Percentiles rank a stretch among this genome's conserved stretches.
These are phyloP conservation scores for Epinotia bilunana DNA, from an alignment of 2,888 invertebrate genomes.

Conservation along the genomic window DNA sequence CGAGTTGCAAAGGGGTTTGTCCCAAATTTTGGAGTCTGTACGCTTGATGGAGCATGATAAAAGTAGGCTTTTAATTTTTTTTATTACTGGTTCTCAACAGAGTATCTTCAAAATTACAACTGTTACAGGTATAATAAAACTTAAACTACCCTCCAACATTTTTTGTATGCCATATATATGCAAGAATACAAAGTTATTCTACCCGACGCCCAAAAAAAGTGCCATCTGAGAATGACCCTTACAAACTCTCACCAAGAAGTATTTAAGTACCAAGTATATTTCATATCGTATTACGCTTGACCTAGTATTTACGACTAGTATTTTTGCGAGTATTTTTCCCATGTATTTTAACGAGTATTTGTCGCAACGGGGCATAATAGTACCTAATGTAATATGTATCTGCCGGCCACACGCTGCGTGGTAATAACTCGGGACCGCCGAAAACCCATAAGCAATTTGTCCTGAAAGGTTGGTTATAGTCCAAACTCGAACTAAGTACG, in stretches of 20 bases:
- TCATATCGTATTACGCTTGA: neutral
- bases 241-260: neutral
- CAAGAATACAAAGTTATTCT: too few relatives aligned
- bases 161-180: too few relatives aligned
- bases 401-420: conserved; percentile 21
- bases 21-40: too few relatives aligned
- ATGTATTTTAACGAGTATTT: conserved; percentile 18
- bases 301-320: conserved; percentile 14
- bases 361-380: conserved; percentile 14
- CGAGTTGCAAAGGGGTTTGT: too few relatives aligned
- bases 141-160: too few relatives aligned
- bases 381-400: conserved; percentile 26
- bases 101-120: too few relatives aligned
- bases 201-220: too few relatives aligned
- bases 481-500: conserved; percentile 12
- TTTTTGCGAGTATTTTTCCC: conserved; percentile 12
- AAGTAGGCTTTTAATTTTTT: too few relatives aligned
- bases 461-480: conserved; percentile 9
- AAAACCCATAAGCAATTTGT: conserved; percentile 24
- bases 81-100: too few relatives aligned
- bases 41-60: too few relatives aligned
- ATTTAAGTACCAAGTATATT: conserved; percentile 3
- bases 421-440: conserved; percentile 25
- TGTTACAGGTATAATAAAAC: too few relatives aligned
- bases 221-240: too few relatives aligned